Evolutionary conservation across 2,113 vertebrate species (phyloP), one percentile per base, ranked within the genome.

Genomic region (Perccottus glenii): DNA sequence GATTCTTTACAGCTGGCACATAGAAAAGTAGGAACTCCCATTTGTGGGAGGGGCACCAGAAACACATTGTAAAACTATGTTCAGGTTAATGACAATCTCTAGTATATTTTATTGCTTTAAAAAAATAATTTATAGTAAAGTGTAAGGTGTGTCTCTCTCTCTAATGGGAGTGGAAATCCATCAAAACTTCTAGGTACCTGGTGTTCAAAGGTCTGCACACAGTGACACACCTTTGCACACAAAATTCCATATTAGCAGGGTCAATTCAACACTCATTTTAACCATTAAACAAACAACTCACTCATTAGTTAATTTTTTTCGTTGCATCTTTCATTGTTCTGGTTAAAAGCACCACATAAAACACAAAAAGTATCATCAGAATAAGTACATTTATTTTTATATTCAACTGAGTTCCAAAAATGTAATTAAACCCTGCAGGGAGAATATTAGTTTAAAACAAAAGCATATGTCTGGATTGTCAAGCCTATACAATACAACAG

Each of bases 171-270:
- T 27, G 19, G 19, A 27, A 27, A 27, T 27, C 19, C 19, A 27
- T 27, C 19, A 3, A 27, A 27, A 27, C 19, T 27, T 33, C 2
- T n/a, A 8, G 11, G 10, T 47, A 11, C 27, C 10, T 36, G n/a
- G 8, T 27, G 36, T 43, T 60, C 60, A n/a, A 42, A 2, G 15
- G 9, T 55, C 36, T 32, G 27, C 4, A 58, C 59, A 56, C 51
- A 8, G 5, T 8, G 19, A 73, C 67, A 78, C 64, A 71, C 68
- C 65, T 65, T 43, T 55, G 19, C 38, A 83, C 72, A 79, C 62
- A 68, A 9, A 9, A 10, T 38, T 38, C 47, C 4, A 59, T 14
- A 59, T 6, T 32, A 8, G 12, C 40, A 51, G 6, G 43, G 11
- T 42, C 6, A 7, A 5, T 14, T 11, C 45, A 8, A 14, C n/a